Evolutionary conservation across 2,797 vertebrate genomes (phyloP).

Genomic region (Parotocinclus haroldoi): DNA sequence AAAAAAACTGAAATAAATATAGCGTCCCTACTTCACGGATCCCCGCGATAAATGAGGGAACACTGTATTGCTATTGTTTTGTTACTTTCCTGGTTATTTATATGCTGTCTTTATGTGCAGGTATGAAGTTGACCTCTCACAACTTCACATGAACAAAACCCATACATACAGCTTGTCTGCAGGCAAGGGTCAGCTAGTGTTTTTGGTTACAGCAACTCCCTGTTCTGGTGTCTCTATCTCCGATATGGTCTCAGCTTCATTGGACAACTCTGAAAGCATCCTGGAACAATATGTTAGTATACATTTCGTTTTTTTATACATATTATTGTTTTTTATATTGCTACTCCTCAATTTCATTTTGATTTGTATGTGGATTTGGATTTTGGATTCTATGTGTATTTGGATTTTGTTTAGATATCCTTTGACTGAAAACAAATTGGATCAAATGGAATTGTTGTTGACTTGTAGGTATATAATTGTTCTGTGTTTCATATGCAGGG

Average conservation of each 20-base stretch:
- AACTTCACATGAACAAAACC: conserved; percentile 71
- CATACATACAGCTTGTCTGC: conserved; percentile 79
- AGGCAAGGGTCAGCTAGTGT: conserved; percentile 78
- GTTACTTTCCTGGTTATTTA: conserved; percentile 23
- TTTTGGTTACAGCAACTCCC: conserved; percentile 78
- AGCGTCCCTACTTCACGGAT: no score
- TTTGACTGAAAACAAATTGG: background rate
- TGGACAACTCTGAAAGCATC: conserved; percentile 75
- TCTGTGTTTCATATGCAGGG: conserved; percentile 61
- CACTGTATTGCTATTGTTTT: no score
- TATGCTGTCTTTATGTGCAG: conserved; percentile 58
- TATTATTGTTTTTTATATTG: no score
- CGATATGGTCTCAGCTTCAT: conserved; percentile 78
- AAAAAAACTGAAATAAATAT: no score
- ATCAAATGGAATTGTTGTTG: background rate
- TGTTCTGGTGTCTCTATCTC: conserved; percentile 84
- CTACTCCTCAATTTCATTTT: no score
- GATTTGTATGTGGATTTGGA: no score
- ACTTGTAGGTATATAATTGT: background rate
- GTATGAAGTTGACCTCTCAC: conserved; percentile 81
- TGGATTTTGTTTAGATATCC: background rate
- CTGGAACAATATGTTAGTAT: conserved; percentile 81
- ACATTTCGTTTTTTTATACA: background rate
- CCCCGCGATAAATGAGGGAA: no score
- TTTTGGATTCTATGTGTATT: no score